phyloP scores from a whole-genome alignment of 1,140 invertebrate genomes.

The Melipona quadrifasciata region DNA sequence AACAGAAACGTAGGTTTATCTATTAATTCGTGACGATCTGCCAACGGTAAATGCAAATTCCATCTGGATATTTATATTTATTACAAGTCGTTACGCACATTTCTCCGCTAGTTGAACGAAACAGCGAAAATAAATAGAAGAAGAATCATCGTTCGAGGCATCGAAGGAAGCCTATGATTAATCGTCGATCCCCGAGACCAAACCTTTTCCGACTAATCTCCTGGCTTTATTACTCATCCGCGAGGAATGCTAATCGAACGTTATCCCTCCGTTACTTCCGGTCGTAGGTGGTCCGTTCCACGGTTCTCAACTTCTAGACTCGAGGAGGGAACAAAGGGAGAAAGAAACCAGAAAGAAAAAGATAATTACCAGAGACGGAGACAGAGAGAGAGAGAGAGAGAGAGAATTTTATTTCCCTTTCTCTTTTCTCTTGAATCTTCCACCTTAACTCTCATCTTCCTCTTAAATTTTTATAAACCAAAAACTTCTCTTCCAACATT shows the following conservation, averaged over 20 bases:
- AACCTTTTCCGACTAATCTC: background rate
- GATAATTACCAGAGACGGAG: background rate
- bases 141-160: background rate
- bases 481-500: too few species aligned
- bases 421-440: too few species aligned
- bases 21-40: too few species aligned
- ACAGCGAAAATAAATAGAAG: background rate
- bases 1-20: background rate
- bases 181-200: background rate
- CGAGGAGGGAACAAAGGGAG: background rate
- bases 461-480: too few species aligned
- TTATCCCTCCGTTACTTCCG: slow-evolving; percentile 41
- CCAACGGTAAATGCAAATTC: background rate
- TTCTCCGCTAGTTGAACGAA: background rate
- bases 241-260: slow-evolving; percentile 10
- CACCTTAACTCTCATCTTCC: too few species aligned
- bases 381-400: background rate
- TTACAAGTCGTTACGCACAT: background rate
- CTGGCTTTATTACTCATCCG: slow-evolving; percentile 6
- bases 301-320: background rate
- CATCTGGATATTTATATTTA: background rate
- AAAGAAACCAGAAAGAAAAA: background rate
- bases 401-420: background rate
- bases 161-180: background rate
- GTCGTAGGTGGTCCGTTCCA: slow-evolving; percentile 23